Percentiles rank a stretch among this genome's conserved stretches.
phyloP scores from a whole-genome alignment of 2,113 vertebrate genomes.

The Vombatus ursinus region DNA sequence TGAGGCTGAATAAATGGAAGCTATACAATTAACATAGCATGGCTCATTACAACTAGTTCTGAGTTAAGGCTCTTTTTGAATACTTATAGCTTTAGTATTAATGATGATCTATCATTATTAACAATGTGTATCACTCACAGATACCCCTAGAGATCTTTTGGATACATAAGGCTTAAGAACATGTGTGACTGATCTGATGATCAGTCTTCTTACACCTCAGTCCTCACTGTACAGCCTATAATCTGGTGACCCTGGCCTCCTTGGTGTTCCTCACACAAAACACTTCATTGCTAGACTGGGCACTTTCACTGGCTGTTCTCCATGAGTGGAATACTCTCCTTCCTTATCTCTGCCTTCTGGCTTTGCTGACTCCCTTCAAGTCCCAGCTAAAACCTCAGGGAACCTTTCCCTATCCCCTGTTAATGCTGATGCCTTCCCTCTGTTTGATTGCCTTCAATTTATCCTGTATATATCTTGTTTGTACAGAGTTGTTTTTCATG shows the following conservation, averaged over 20 bases:
- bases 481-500: not conserved
- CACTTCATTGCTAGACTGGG: not conserved
- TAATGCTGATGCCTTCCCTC: not conserved
- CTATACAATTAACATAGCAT: constrained; percentile 49
- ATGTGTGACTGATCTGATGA: not conserved
- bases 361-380: not conserved
- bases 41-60: constrained; percentile 49
- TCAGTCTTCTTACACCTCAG: not conserved
- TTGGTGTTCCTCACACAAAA: not conserved
- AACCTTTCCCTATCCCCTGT: not conserved
- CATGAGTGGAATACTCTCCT: not conserved
- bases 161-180: not conserved
- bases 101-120: not conserved
- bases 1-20: constrained; percentile 57
- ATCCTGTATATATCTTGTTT: not conserved
- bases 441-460: not conserved
- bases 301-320: not conserved
- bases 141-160: not conserved
- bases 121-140: not conserved
- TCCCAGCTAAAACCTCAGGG: not conserved
- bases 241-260: not conserved
- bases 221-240: not conserved
- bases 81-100: not conserved
- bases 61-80: constrained; percentile 36
- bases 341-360: not conserved